These are phyloP conservation scores for Tetanocera ferruginea DNA, from an alignment of 2,888 invertebrate species.

Conservation along the genomic window DNA sequence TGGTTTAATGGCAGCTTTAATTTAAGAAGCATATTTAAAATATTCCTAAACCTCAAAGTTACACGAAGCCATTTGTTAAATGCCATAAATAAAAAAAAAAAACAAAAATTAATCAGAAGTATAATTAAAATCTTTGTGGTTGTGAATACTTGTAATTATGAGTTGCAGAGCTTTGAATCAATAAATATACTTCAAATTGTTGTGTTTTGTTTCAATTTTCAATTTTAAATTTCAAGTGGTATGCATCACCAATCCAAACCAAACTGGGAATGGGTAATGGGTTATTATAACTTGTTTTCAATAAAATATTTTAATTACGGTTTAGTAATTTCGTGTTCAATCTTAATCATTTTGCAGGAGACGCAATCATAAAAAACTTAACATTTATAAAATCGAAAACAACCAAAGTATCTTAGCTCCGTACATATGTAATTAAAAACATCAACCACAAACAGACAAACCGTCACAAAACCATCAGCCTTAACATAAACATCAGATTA, in stretches of 20 bases:
- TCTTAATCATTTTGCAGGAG: background rate
- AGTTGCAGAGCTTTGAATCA: background rate
- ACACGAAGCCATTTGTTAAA: no score
- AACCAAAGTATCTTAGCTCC: no score
- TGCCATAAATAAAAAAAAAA: background rate
- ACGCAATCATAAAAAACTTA: no score
- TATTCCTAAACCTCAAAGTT: background rate
- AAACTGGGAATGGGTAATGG: no score
- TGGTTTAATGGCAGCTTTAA: background rate
- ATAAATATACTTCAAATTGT: no score
- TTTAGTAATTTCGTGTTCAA: background rate
- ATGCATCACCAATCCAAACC: no score
- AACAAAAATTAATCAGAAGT: background rate
- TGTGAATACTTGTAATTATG: background rate
- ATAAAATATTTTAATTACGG: no score
- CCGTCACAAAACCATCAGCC: background rate
- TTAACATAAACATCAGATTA: constrained; percentile 17
- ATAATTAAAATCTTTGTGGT: background rate
- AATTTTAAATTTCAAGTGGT: no score
- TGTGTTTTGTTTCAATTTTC: no score
- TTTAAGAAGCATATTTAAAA: background rate
- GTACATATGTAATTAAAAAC: constrained; percentile 14
- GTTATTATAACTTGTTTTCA: no score
- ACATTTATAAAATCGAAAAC: no score
- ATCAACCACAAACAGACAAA: constrained; percentile 6